Conservation (phyloP, 2,888 invertebrate genomes). For the Lymantria monacha region DNA sequence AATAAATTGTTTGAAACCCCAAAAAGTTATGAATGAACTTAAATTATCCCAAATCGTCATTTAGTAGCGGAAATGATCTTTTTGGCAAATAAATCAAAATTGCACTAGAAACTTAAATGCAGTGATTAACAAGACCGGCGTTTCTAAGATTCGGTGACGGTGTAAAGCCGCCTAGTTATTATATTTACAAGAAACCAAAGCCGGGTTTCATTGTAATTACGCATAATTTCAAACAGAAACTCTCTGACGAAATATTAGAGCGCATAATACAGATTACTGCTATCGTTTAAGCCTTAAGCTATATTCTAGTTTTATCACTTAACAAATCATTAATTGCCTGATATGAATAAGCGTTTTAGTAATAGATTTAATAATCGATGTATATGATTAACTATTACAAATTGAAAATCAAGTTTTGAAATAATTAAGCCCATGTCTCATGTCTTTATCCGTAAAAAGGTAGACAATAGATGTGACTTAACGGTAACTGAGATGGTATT, state of each 20-base stretch:
- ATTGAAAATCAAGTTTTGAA: neutral
- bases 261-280: conserved; percentile 2
- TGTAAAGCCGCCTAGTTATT: conserved; percentile 53
- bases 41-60: conserved; percentile 52
- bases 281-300: conserved; percentile 6
- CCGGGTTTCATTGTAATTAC: conserved; percentile 48
- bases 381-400: neutral
- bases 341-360: neutral
- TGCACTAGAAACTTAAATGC: conserved; percentile 54
- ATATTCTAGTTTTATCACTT: neutral
- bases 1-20: conserved; percentile 25
- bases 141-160: conserved; percentile 53
- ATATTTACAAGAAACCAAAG: conserved; percentile 48
- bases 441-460: too few relatives aligned
- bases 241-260: conserved; percentile 10
- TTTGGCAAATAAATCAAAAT: conserved; percentile 77
- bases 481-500: too few relatives aligned
- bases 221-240: conserved; percentile 40
- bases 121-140: conserved; percentile 50
- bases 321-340: neutral
- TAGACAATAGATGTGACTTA: too few relatives aligned
- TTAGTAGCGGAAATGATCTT: conserved; percentile 72
- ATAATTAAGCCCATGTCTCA: too few relatives aligned
- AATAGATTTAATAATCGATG: neutral
- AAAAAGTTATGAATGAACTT: conserved; percentile 44